Base-by-base conservation (phyloP, 2,888 invertebrate genomes). In the Dryobota labecula region DNA sequence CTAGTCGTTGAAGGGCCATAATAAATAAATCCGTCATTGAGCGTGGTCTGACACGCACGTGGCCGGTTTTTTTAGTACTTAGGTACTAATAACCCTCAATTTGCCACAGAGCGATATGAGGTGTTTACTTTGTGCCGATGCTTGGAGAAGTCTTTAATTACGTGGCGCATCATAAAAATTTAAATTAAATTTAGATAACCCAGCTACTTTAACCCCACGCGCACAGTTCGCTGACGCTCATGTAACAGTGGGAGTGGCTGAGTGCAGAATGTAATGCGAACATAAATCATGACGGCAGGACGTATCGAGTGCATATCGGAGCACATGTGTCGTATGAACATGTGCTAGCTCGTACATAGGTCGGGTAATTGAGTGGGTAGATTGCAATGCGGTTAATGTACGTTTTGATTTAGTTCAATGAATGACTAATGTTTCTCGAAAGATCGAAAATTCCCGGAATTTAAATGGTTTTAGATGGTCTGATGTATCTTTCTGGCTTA, bases 211-310 rank as follows among this genome's bases (percentile, higher is more conserved):
- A 58, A 15, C 6, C 5, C 1, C 11, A 33, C 15, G 33, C 9
- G 27, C 68, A 9, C 20, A 2, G 11, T 24, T 24, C 30, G 38
- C 54, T 54, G 33, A 20, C 20, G 33, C 36, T 24, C n/a, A 24
- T 36, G 24, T n/a, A 36, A 30, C 43, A 47, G 57, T 15, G 27
- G 41, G 43, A 43, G n/a, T 13, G 60, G 24, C 24, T 27, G 69
- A 24, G 60, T 9, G 43, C 43, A 27, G 18, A 36, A 27, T 20
- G 47, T 74, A 47, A 60, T 67, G 58, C n/a, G 43, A 24, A 56
- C 70, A 69, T 75, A 27, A 76, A 61, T 75, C 74, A 76, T 45
- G 53, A 18, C 36, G 24, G 68, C 20, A 38, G 49, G 13, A 27
- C 45, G 54, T 43, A 69, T 68, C 76, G 69, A 69, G 47, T 49